phyloP scores from a whole-genome alignment of 1,140 invertebrate species.

The Ceratina australensis region DNA sequence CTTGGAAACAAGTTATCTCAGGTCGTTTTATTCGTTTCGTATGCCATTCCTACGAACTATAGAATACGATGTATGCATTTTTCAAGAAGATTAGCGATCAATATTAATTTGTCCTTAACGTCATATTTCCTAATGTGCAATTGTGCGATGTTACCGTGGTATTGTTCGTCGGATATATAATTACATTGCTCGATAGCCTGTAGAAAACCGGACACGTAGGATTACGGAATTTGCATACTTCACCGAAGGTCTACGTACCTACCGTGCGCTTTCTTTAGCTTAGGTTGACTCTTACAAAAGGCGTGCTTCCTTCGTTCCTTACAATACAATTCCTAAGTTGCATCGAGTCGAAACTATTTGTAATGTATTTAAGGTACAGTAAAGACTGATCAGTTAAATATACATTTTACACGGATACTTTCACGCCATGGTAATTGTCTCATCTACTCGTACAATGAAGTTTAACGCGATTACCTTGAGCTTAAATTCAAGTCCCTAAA shows the following conservation, averaged over 20 bases:
- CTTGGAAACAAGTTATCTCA: neutral
- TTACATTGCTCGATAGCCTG: conserved; percentile 17
- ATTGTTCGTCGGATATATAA: conserved; percentile 18
- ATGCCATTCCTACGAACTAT: neutral
- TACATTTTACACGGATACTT: neutral
- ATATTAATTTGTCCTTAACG: no score
- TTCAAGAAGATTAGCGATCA: no score
- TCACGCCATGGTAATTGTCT: neutral
- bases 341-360: no score
- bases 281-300: neutral
- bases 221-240: conserved; percentile 38
- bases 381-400: neutral
- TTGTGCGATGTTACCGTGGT: neutral
- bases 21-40: neutral
- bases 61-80: neutral
- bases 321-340: no score
- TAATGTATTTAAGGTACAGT: no score
- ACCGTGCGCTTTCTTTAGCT: neutral
- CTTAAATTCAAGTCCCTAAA: neutral
- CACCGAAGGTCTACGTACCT: neutral
- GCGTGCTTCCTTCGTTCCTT: no score
- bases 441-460: neutral
- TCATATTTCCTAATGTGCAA: conserved; percentile 1
- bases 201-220: conserved; percentile 1
- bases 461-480: neutral